These are phyloP conservation scores for Enteromius treurensis DNA, from an alignment of 2,797 vertebrate species.

Conservation along the genomic window DNA sequence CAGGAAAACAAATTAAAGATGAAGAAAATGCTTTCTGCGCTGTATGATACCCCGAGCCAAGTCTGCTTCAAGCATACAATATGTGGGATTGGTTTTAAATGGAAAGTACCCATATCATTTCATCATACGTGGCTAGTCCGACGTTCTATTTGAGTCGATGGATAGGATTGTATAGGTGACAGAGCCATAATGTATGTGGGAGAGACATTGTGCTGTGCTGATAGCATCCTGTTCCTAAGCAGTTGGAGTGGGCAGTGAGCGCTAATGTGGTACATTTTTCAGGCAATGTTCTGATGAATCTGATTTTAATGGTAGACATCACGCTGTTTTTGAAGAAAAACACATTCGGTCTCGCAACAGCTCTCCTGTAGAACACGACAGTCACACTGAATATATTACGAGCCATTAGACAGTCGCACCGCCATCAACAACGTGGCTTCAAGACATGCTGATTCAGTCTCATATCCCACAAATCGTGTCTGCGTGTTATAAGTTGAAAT, in stretches of 20 bases:
- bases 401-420: conserved; percentile 40
- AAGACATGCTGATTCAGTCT: conserved; percentile 45
- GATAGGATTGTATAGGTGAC: conserved; percentile 33
- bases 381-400: conserved; percentile 42
- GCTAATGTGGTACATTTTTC: conserved; percentile 37
- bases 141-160: conserved; percentile 24
- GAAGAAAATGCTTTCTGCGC: neutral
- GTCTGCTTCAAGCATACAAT: conserved; percentile 16
- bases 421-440: conserved; percentile 17
- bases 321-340: conserved; percentile 32
- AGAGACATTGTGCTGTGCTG: conserved; percentile 29
- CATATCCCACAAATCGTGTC: conserved; percentile 11
- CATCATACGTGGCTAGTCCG: neutral
- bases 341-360: conserved; percentile 26
- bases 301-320: conserved; percentile 47
- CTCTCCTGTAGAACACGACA: conserved; percentile 33
- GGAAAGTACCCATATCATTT: conserved; percentile 20
- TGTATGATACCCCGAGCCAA: neutral
- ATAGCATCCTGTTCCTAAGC: conserved; percentile 27
- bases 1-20: neutral
- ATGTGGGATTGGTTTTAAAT: conserved; percentile 27
- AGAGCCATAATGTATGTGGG: conserved; percentile 29
- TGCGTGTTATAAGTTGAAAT: conserved; percentile 8
- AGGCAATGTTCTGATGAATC: conserved; percentile 35
- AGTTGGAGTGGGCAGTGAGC: conserved; percentile 30